Evolutionary conservation across 2,113 vertebrate species (phyloP).

Genomic region (Ovibos moschatus): DNA sequence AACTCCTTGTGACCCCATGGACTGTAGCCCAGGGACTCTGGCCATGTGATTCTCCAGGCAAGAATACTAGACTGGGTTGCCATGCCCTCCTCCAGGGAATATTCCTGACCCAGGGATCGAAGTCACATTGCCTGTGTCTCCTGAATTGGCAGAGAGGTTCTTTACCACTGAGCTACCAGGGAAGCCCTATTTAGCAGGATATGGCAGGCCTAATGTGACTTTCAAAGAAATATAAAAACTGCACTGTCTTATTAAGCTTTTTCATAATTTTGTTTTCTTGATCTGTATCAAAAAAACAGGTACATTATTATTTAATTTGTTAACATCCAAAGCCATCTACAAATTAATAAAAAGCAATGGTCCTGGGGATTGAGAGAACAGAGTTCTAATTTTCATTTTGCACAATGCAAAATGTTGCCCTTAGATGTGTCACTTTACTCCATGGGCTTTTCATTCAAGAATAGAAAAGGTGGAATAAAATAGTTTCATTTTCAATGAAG

Average conservation of each 20-base stretch:
- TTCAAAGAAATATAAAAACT: neutral
- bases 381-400: neutral
- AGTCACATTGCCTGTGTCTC: no score
- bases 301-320: neutral
- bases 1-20: no score
- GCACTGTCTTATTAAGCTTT: neutral
- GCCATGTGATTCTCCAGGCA: no score
- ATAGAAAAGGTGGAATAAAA: neutral
- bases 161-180: neutral
- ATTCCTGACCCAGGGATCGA: no score
- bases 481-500: neutral
- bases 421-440: neutral
- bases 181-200: neutral
- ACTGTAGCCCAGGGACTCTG: no score
- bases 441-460: neutral
- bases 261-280: neutral
- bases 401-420: no score
- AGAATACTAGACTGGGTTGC: no score
- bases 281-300: neutral
- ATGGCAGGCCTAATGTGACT: neutral
- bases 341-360: neutral
- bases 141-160: no score
- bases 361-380: no score
- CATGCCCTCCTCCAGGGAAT: no score
- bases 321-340: neutral